Evolutionary conservation across 2,113 vertebrate genomes (phyloP), one percentile per base, ranked within the genome.

Genomic region (Datnioides undecimradiatus): DNA sequence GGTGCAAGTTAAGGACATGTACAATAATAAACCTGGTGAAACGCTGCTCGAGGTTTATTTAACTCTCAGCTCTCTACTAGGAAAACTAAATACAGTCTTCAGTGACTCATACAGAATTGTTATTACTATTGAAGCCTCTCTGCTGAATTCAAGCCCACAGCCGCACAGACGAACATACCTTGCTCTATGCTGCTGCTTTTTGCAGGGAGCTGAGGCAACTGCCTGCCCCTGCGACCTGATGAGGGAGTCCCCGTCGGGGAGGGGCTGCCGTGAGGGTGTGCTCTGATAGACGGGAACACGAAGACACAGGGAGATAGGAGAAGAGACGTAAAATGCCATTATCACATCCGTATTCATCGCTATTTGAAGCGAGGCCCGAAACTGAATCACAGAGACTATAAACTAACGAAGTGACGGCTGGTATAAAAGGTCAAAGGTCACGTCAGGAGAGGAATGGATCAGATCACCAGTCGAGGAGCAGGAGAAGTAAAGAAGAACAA

Each of bases 181-280:
- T 99, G 97, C 94, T 99, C 97, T 91, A 97, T 93, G 93, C 96
- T 97, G 95, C 96, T 94, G 90, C 97, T 98, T 80, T 97, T 96
- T 58, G 97, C 93, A 11, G 98, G 98, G 86, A 99, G 97, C 86
- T 99, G 97, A 0, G 97, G 98, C 54, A 99, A 96, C 88, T 99
- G 97, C 58, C 98, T 94, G 88, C 96, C 97, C 89, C 96, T 95
- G 84, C 97, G 97, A 66, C 93, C 95, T 90, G 96, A 93, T 88
- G 95, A 95, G 58, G 95, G 88, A 12, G 95, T 90, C 86, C 97
- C 97, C 36, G 93, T 87, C 4, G 96, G 93, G 63, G 96, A 96
- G 71, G 93, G 95, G 87, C 95, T 96, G 88, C 95, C 96, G 49
- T 96, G 95, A 71, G 91, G 94, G 82, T 96, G 96, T 68, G 87